Evolutionary conservation across 2,888 invertebrate genomes (phyloP), one percentile per base, ranked within the genome.

Genomic region (Ormyrus rosae): DNA sequence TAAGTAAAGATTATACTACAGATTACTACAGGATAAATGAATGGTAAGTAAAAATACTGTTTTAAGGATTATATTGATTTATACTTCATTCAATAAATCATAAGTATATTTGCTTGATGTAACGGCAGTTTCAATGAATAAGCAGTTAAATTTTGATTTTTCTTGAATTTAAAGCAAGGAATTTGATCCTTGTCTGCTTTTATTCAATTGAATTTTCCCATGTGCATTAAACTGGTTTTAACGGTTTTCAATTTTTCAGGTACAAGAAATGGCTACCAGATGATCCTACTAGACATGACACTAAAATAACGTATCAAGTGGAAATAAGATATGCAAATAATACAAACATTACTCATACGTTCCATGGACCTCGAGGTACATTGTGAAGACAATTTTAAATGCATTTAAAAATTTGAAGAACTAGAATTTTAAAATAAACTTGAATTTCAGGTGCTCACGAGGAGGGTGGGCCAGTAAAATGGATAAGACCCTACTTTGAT

Each of bases 401-500:
- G 6, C 45, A 50, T 4, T 55, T 55, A 69, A 75, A 76, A 79
- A 77, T 77, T 10, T 48, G 45, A 68, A 71, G 61, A 82, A 78
- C 74, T 72, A 63, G 51, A 77, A 58, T 83, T 80, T 83, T 78
- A 67, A 63, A 77, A 68, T 77, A 67, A 79, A 73, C 82, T 77
- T 83, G 69, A 64, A 56, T 75, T 77, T 64, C 82, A 92, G 93
- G 96, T 60, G 96, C 96, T 84, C 97, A 97, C 91, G 98, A 98
- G 92, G 93, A 93, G 86, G 96, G 96, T 2, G 97, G 98, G 1
- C 99, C 99, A 11, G 96, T 99, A 0, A 95, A 96, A 89, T 98
- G 97, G 95, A 98, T 97, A 0, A 93, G 95, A 79, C 99, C 99
- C 0, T 99, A 99, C 90, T 99, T 97, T 90, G 99, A 99, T 92